Conservation (phyloP, 2,113 vertebrate genomes). For the Enhydra lutris region DNA sequence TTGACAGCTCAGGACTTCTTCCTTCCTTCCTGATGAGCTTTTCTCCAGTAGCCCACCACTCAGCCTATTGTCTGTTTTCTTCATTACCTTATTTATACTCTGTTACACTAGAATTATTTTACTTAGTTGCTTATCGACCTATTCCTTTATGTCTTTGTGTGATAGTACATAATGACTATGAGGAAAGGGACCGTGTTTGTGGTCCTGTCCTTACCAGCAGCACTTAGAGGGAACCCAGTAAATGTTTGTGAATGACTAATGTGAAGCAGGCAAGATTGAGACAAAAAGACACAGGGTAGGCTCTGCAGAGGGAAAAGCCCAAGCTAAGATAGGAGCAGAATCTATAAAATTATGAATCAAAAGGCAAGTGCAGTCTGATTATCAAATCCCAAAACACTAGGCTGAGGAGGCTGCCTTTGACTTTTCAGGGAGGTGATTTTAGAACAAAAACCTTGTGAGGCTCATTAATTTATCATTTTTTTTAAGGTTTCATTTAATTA, state of each 20-base stretch:
- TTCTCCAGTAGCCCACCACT: neutral
- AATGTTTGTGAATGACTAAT: neutral
- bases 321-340: neutral
- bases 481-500: too few relatives aligned
- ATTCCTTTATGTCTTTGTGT: neutral
- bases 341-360: neutral
- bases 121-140: neutral
- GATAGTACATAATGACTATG: neutral
- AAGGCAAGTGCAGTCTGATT: neutral
- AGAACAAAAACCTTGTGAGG: neutral
- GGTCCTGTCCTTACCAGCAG: neutral
- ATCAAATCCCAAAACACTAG: neutral
- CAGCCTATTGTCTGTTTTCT: neutral
- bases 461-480: neutral
- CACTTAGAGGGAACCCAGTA: neutral
- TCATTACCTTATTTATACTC: neutral
- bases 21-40: neutral
- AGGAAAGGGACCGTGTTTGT: neutral
- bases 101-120: neutral
- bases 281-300: neutral
- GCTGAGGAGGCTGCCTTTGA: neutral
- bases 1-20: neutral
- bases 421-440: conserved; percentile 9
- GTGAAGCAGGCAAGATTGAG: neutral
- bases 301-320: neutral